phyloP scores from a whole-genome alignment of 2,888 invertebrate genomes.

The Notodonta ziczac region DNA sequence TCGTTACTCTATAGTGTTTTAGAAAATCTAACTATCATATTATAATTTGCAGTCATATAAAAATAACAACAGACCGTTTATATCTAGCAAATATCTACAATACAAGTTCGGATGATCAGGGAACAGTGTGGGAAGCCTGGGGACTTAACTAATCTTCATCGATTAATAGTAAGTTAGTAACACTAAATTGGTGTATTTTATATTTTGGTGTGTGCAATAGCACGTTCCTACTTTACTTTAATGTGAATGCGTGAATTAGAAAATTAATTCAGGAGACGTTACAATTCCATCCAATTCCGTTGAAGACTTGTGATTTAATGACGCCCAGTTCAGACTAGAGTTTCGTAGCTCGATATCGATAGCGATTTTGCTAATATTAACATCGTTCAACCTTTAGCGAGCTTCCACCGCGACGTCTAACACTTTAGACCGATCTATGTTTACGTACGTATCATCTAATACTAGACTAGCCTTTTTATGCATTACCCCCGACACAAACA shows the following conservation, averaged over 20 bases:
- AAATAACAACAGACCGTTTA: constrained; percentile 81
- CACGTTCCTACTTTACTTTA: constrained; percentile 76
- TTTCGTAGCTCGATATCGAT: constrained; percentile 37
- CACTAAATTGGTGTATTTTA: constrained; percentile 78
- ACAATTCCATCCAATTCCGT: constrained; percentile 80
- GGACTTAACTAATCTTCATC: constrained; percentile 68
- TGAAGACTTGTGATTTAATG: constrained; percentile 34
- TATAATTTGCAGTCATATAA: constrained; percentile 80
- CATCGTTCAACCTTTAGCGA: constrained; percentile 79
- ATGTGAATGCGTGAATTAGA: constrained; percentile 64
- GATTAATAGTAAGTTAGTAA: constrained; percentile 55
- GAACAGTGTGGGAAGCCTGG: constrained; percentile 74
- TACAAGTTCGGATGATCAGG: constrained; percentile 70
- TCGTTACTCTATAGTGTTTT: constrained; percentile 72
- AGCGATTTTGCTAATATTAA: constrained; percentile 41
- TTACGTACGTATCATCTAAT: constrained; percentile 61
- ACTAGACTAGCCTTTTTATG: constrained; percentile 72
- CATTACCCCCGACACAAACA: constrained; percentile 65
- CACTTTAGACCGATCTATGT: constrained; percentile 57
- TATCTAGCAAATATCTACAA: constrained; percentile 79
- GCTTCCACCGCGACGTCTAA: constrained; percentile 54
- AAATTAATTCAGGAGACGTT: constrained; percentile 51
- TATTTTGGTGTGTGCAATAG: constrained; percentile 82
- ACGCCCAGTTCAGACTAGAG: constrained; percentile 34
- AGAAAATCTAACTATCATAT: constrained; percentile 78